Percentiles rank a stretch among this genome's conserved stretches.
Conservation (phyloP, 2,113 vertebrate genomes). For the Erythrocercus mccallii region DNA sequence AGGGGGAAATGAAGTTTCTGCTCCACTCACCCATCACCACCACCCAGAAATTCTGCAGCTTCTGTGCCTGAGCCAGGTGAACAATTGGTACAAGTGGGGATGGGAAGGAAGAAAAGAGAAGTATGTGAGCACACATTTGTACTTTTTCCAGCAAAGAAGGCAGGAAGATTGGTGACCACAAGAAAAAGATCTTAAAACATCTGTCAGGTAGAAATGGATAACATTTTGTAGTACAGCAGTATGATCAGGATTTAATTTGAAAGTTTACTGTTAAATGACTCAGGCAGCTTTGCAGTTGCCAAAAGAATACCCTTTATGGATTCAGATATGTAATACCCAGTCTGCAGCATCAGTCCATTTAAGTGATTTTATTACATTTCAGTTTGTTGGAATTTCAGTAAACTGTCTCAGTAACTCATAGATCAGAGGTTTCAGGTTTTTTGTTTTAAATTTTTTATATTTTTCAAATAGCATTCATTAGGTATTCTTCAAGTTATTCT, state of each 20-base stretch:
- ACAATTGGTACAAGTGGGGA: background rate
- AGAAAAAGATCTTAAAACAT: background rate
- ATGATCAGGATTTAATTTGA: background rate
- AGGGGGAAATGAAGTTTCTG: constrained; percentile 22
- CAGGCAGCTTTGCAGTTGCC: background rate
- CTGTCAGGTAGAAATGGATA: background rate
- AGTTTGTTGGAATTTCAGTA: background rate
- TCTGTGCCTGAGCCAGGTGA: constrained; percentile 5
- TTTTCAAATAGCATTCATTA: background rate
- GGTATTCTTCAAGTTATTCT: background rate
- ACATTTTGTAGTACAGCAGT: background rate
- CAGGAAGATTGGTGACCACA: background rate
- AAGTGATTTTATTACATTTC: background rate
- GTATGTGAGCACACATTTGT: fast-evolving
- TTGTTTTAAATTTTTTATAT: background rate
- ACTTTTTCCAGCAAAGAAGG: background rate
- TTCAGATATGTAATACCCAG: background rate
- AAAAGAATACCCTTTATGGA: background rate
- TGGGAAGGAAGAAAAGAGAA: background rate
- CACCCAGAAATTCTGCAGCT: constrained; percentile 27
- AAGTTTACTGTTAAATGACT: background rate
- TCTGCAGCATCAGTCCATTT: background rate
- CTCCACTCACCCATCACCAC: constrained; percentile 62
- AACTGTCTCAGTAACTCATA: background rate
- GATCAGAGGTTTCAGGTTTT: background rate